Evolutionary conservation across 1,140 invertebrate genomes (phyloP), one percentile per base, ranked within the genome.

Genomic region (Diploscapter pachys): DNA sequence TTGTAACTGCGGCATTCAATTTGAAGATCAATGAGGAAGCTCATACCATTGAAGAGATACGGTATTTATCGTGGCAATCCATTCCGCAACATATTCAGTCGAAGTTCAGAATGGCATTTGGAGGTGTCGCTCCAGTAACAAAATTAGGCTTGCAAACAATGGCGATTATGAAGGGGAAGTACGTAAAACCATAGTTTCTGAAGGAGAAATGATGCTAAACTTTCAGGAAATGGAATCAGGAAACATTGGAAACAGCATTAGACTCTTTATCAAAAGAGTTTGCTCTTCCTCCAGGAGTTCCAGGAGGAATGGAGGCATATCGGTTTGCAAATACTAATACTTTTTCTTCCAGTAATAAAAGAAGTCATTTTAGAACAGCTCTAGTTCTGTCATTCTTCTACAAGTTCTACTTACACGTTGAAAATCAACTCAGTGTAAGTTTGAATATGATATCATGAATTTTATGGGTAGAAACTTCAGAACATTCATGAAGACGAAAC

Each of bases 101-200:
- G 86, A 89, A 62, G 87, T 91, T 91, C 13, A 86, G 87, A 59
- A 86, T 96, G 63, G 91, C 92, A 8, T 97, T 91, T 92, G 89
- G 94, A 64, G 95, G 95, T 48, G 94, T 97, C 92, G 93, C 92
- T 5, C 92, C 93, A 31, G 92, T 90, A 4, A 95, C 94, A 2
- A 89, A 93, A 52, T 87, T 92, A 84, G 92, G 93, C 0, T 87
- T 87, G 5, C 89, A 90, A 82, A 91, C 93, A 2, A 89, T 90
- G 63, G 78, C 90, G 75, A 78, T 87, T 31, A 86, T 93, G 56
- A 87, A 88, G 73, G 91, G 91, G 80, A 89, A 89, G 89, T 90
- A 50, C 13, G 67, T 48, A 8, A 31, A 31, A 50, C 54, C 65
- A 49, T 59, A 53, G 3, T 11, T 65, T 66, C 54, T 71, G 64